phyloP scores from a whole-genome alignment of 2,888 invertebrate genomes.

The Machimus rusticus region DNA sequence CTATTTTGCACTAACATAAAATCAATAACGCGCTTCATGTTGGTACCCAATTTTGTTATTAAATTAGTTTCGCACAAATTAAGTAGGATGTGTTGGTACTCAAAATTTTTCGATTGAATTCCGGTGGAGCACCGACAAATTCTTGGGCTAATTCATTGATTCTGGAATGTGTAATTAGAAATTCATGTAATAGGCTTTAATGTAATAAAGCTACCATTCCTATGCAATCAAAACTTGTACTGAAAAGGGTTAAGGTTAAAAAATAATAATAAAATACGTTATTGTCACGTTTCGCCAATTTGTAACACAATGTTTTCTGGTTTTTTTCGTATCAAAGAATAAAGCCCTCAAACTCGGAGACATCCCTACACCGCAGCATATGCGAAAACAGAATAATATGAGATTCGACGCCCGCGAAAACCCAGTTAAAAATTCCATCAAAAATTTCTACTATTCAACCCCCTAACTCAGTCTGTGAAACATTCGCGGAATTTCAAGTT shows the following conservation, averaged over 20 bases:
- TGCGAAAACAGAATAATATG: neutral
- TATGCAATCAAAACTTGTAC: neutral
- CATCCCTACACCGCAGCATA: neutral
- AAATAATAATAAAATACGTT: neutral
- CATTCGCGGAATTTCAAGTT: neutral
- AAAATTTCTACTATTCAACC: constrained; percentile 4
- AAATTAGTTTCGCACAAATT: too few relatives aligned
- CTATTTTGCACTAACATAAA: too few relatives aligned
- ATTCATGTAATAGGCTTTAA: neutral
- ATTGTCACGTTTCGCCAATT: neutral
- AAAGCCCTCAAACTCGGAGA: neutral
- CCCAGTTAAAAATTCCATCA: constrained; percentile 2
- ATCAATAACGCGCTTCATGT: too few relatives aligned
- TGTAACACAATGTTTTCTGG: neutral
- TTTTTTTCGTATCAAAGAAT: neutral
- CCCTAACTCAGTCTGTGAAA: neutral
- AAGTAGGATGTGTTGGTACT: too few relatives aligned
- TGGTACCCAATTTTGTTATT: too few relatives aligned
- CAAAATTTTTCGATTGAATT: too few relatives aligned
- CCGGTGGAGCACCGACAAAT: too few relatives aligned
- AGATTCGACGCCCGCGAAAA: neutral
- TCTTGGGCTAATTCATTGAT: too few relatives aligned
- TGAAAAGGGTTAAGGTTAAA: neutral
- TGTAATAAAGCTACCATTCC: neutral
- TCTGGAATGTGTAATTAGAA: neutral